Evolutionary conservation across 30 jellyfish, hydroid and myxozoan species (phyloP).

Genomic region (Pseudorhiza aurosa): DNA sequence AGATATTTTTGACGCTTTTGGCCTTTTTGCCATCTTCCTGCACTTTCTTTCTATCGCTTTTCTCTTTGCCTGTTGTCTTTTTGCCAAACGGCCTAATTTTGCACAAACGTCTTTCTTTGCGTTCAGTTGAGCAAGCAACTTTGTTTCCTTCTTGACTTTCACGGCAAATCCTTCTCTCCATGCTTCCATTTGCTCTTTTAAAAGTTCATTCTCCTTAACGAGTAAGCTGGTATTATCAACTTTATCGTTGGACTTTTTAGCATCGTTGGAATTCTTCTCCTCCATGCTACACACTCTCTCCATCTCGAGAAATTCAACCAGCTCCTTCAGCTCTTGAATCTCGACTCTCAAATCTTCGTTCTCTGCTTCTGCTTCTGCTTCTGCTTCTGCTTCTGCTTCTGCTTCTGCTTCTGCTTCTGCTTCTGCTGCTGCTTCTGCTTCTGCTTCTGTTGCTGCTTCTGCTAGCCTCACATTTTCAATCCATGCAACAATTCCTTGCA

Average conservation of each 20-base stretch:
- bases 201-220: not conserved
- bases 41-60: not conserved
- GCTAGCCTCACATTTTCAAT: no score
- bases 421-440: no score
- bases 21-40: not conserved
- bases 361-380: no score
- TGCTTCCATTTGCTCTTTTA: not conserved
- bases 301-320: not conserved
- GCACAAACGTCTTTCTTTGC: not conserved
- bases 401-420: no score
- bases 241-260: not conserved
- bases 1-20: not conserved
- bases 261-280: not conserved
- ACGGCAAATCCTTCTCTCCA: constrained; percentile 3
- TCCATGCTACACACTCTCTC: not conserved
- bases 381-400: no score
- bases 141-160: not conserved
- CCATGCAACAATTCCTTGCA: no score
- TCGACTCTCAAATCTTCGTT: no score
- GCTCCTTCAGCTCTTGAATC: no score
- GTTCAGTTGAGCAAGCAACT: not conserved
- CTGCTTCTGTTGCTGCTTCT: no score
- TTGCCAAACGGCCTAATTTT: not conserved
- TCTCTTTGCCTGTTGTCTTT: not conserved
- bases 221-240: no score